Conservation (phyloP, 2,113 vertebrate genomes). For the Telmatochromis sp. region DNA sequence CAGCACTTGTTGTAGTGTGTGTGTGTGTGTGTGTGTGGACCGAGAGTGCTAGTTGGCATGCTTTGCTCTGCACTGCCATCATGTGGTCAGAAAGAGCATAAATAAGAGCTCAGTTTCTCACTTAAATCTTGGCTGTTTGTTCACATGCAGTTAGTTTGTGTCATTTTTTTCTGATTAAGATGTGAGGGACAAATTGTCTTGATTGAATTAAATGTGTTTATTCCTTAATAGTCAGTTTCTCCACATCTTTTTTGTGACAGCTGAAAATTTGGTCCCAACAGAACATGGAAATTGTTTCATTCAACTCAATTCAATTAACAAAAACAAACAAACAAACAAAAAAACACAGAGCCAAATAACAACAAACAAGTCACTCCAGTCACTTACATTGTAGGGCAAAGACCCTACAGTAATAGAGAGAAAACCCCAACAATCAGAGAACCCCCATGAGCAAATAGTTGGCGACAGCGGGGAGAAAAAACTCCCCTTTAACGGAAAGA, state of each 20-base stretch:
- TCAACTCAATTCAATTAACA: background rate
- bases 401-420: background rate
- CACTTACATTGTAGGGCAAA: background rate
- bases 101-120: background rate
- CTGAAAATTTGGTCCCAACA: background rate
- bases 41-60: background rate
- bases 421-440: background rate
- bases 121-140: background rate
- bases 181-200: background rate
- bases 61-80: constrained; percentile 25
- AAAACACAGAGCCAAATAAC: background rate
- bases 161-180: background rate
- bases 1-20: background rate
- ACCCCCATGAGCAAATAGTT: background rate
- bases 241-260: background rate
- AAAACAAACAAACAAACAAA: background rate
- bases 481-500: background rate
- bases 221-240: background rate
- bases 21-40: background rate
- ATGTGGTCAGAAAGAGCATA: background rate
- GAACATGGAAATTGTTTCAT: fast-evolving
- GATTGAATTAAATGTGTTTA: background rate
- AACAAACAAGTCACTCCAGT: background rate
- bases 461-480: background rate
- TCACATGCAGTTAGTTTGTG: background rate